A percentile compares a stretch with the other conserved stretches of the same genome.
These are phyloP conservation scores for Pachliopta kotzebuea DNA, from an alignment of 2,888 invertebrate genomes.

Conservation along the genomic window DNA sequence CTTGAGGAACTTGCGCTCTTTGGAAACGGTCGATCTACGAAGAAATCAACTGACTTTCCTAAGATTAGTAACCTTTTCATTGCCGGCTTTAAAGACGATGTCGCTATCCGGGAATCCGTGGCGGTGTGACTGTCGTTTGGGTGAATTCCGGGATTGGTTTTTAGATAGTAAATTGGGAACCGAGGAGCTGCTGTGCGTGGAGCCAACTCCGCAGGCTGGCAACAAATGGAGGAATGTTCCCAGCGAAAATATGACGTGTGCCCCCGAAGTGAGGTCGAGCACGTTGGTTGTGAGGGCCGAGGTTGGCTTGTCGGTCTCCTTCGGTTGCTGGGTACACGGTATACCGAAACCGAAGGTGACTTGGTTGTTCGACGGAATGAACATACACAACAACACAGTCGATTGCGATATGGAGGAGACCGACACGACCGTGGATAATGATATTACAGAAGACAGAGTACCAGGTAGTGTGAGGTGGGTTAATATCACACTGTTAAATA, in stretches of 20 bases:
- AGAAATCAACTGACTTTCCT: conserved; percentile 87
- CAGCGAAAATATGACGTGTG: conserved; percentile 89
- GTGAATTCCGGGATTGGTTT: conserved; percentile 92
- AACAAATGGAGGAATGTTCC: conserved; percentile 89
- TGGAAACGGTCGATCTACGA: conserved; percentile 89
- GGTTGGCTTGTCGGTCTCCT: conserved; percentile 90
- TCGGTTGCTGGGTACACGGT: conserved; percentile 90
- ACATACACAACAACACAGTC: conserved; percentile 68
- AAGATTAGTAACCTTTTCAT: conserved; percentile 81
- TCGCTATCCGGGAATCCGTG: conserved; percentile 92
- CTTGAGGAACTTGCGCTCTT: conserved; percentile 86
- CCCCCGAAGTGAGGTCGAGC: conserved; percentile 85
- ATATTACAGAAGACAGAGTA: conserved; percentile 65
- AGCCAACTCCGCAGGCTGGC: conserved; percentile 85
- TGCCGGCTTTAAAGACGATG: conserved; percentile 89
- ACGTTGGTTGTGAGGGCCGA: conserved; percentile 85
- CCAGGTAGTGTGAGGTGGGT: conserved; percentile 84
- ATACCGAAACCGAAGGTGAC: conserved; percentile 91
- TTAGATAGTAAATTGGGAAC: conserved; percentile 88
- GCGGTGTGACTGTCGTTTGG: conserved; percentile 93
- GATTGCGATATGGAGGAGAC: conserved; percentile 74
- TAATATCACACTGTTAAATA: conserved; percentile 90
- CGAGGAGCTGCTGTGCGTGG: conserved; percentile 86
- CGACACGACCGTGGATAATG: conserved; percentile 64
- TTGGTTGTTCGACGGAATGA: conserved; percentile 89